A percentile compares a stretch with the other conserved stretches of the same genome.
These are phyloP conservation scores for Spinibarbus caldwelli DNA, from an alignment of 2,797 vertebrate genomes.

Conservation along the genomic window DNA sequence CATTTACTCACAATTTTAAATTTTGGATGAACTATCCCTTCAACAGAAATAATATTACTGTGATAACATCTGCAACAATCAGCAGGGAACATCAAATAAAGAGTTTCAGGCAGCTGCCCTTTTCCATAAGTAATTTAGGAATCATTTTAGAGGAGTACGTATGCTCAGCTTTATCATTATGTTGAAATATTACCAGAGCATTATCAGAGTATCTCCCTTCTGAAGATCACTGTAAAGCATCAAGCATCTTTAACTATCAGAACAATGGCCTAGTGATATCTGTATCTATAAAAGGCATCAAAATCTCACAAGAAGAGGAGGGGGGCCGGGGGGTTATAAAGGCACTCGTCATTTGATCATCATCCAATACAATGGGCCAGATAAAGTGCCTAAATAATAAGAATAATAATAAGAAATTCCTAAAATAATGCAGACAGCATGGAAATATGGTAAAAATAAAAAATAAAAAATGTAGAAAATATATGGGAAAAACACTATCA, in stretches of 20 bases:
- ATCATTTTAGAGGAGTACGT: neutral
- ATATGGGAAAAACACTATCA: neutral
- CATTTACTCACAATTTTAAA: too few relatives aligned
- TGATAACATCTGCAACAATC: conserved; percentile 11
- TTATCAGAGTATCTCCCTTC: neutral
- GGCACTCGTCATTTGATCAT: neutral
- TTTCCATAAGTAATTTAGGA: neutral
- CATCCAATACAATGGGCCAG: neutral
- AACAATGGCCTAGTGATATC: neutral
- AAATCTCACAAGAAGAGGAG: neutral
- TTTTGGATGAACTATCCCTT: neutral
- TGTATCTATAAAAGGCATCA: neutral
- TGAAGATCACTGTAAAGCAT: neutral
- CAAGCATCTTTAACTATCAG: neutral
- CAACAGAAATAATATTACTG: neutral
- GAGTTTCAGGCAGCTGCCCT: neutral
- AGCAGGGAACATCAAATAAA: conserved; percentile 7
- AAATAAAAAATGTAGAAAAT: too few relatives aligned
- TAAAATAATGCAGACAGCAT: neutral
- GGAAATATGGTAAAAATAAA: too few relatives aligned
- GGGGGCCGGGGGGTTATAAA: too few relatives aligned
- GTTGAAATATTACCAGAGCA: neutral
- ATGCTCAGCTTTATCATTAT: neutral
- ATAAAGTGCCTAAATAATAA: neutral
- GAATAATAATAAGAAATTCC: too few relatives aligned